Percentiles rank a stretch among this genome's conserved stretches.
These are phyloP conservation scores for Ammospiza nelsoni DNA, from an alignment of 2,113 vertebrate species.

Conservation along the genomic window DNA sequence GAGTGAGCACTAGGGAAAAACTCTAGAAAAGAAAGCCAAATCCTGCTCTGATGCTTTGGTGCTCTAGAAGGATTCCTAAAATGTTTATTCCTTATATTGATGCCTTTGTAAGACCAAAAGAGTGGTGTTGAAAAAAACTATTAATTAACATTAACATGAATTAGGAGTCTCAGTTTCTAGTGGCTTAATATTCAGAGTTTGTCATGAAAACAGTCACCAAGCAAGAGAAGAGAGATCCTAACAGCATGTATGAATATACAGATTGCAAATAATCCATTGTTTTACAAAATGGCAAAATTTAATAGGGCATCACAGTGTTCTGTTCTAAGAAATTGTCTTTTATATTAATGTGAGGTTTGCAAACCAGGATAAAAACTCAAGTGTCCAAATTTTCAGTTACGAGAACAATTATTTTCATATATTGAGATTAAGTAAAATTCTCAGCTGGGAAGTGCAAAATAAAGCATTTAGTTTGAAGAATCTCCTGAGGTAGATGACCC, in stretches of 20 bases:
- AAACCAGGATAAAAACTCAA: background rate
- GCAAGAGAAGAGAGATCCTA: background rate
- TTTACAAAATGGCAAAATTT: background rate
- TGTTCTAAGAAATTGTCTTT: background rate
- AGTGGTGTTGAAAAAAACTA: background rate
- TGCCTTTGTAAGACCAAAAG: background rate
- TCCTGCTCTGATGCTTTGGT: background rate
- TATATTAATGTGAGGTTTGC: background rate
- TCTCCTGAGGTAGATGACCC: background rate
- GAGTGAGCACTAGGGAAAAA: background rate
- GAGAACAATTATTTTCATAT: background rate
- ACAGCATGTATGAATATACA: background rate
- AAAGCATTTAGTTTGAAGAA: background rate
- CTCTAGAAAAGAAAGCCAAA: background rate
- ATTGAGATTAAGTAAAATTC: background rate
- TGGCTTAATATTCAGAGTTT: too few species aligned
- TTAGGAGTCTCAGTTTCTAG: too few species aligned
- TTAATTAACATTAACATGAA: background rate
- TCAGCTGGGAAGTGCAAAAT: background rate
- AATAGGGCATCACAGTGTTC: background rate
- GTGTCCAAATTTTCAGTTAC: background rate
- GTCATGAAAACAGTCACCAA: background rate
- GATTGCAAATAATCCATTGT: background rate
- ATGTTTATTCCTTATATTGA: background rate
- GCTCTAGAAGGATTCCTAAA: background rate